These are phyloP conservation scores for Phalanger gymnotis DNA, from an alignment of 2,797 vertebrate species.

Conservation along the genomic window DNA sequence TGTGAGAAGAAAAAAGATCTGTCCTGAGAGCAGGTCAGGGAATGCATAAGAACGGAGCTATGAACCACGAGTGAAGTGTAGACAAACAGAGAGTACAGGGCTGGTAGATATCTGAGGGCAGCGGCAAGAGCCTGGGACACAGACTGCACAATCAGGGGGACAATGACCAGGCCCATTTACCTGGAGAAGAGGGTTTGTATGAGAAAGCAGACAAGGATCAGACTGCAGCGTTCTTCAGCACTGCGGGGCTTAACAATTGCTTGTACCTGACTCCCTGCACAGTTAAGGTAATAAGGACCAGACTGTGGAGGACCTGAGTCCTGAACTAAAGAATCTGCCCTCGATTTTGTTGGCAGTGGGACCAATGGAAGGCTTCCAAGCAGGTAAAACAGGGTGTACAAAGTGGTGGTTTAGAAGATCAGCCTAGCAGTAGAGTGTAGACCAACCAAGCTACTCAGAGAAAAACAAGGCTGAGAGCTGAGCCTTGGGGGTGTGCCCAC, in stretches of 20 bases:
- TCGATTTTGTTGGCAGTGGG: background rate
- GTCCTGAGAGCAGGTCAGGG: background rate
- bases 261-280: background rate
- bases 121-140: background rate
- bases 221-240: background rate
- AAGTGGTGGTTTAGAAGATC: background rate
- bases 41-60: background rate
- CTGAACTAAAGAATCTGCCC: background rate
- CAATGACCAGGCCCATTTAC: background rate
- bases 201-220: background rate
- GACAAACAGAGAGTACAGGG: background rate
- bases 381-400: background rate
- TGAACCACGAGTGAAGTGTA: background rate
- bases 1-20: background rate
- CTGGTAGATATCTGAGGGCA: background rate
- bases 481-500: background rate
- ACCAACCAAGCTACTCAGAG: background rate
- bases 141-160: background rate
- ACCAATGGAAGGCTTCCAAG: background rate
- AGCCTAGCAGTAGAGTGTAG: background rate
- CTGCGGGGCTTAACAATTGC: background rate
- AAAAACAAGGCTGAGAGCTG: background rate
- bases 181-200: background rate
- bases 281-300: background rate
- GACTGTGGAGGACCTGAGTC: background rate